Evolutionary conservation across 2,797 vertebrate species (phyloP), one percentile per base, ranked within the genome.

Genomic region (Acanthiza pusilla): DNA sequence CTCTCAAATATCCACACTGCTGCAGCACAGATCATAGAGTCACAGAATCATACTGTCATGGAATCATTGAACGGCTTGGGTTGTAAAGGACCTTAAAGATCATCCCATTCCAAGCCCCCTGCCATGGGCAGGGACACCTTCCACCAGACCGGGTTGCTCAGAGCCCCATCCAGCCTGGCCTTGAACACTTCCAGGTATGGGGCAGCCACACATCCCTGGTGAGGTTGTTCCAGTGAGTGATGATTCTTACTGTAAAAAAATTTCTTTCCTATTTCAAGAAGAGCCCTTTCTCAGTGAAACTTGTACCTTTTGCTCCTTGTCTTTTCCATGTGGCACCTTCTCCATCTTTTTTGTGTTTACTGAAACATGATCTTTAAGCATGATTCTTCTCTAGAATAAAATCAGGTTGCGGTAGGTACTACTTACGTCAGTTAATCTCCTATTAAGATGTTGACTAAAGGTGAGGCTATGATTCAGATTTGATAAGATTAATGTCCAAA

Each of bases 61-160:
- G 38, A 27, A 65, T 20, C 15, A 7, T 10, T 26, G n/a, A 27
- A 34, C 14, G 6, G 13, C 42, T 66, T 54, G 16, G 18, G 3
- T 8, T 42, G 30, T 14, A 66, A 58, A 60, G 13, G 18, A 32
- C 45, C 9, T 18, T 25, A 50, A 62, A n/a, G 9, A 70, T n/a
- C 16, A n/a, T 15, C 8, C 76, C 0, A 0, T 45, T 89, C 36
- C 57, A 70, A 13, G 2, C 12, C 19, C 42, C 43, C 23, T 78
- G 40, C 26, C 5, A 0, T 29, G 7, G 18, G 30, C 47, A 58
- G 30, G 22, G 16, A 53, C 45, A 60, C 45, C 20, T 45, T 21
- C 20, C 45, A 45, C 45, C 19, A 11, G 19, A 20, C 45, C 20
- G 21, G 45, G 45, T 11, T 45, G 20, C 20, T 45, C 45, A 45